Percentiles rank a stretch among this genome's conserved stretches.
phyloP scores from a whole-genome alignment of 2,797 vertebrate genomes.

The Hapalemur alaotrensis region DNA sequence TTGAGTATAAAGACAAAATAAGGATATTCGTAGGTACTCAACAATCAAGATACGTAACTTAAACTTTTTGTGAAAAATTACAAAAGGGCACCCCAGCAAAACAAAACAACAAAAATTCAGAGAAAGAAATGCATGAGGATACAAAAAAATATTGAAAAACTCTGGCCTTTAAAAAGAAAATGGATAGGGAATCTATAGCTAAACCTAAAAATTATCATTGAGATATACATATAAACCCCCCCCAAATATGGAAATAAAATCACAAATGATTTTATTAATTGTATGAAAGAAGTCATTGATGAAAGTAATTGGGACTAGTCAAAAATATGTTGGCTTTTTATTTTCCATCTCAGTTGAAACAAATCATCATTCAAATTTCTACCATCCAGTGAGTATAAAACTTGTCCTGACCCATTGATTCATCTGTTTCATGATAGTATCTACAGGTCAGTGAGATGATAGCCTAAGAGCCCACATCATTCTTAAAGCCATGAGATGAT shows the following conservation, averaged over 20 bases:
- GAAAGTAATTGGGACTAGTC: neutral
- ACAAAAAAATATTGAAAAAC: neutral
- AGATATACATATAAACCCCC: neutral
- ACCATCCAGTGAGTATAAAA: neutral
- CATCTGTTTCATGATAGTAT: neutral
- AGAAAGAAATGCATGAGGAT: neutral
- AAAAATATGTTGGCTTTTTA: neutral
- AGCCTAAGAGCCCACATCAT: neutral
- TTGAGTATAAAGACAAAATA: neutral
- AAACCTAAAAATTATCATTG: neutral
- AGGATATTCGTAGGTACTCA: neutral
- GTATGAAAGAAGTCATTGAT: neutral
- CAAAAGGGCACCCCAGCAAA: neutral
- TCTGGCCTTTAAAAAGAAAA: neutral
- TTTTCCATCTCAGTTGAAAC: neutral
- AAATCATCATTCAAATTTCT: neutral
- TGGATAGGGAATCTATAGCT: neutral
- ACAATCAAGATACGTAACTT: neutral
- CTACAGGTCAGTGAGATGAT: neutral
- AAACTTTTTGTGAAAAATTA: neutral
- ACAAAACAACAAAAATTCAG: neutral
- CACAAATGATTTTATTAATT: neutral
- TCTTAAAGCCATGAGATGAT: neutral
- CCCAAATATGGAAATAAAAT: neutral
- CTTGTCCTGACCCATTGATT: neutral